Percentiles rank a stretch among this genome's conserved stretches.
phyloP scores from a whole-genome alignment of 2,888 invertebrate species.

The Rhagium mordax region DNA sequence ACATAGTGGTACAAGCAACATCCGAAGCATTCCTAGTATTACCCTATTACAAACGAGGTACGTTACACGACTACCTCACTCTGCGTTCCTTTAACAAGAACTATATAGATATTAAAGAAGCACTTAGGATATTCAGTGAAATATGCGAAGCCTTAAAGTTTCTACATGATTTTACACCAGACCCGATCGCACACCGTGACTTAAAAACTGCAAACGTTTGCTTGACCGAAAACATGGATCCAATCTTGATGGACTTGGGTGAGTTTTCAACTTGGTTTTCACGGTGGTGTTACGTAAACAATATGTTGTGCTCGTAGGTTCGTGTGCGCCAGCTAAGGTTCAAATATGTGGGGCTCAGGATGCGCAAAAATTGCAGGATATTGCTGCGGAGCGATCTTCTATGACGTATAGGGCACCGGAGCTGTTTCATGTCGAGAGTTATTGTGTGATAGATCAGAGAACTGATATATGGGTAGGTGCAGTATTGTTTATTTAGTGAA shows the following conservation, averaged over 20 bases:
- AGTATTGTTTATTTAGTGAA: neutral
- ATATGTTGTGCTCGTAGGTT: slow-evolving; percentile 72
- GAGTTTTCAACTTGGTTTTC: slow-evolving; percentile 34
- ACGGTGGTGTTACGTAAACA: too few species aligned
- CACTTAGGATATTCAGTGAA: slow-evolving; percentile 80
- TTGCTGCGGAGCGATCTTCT: slow-evolving; percentile 87
- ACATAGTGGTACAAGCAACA: slow-evolving; percentile 78
- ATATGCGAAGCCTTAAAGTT: slow-evolving; percentile 83
- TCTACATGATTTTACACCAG: slow-evolving; percentile 81
- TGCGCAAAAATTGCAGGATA: slow-evolving; percentile 82
- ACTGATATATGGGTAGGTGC: slow-evolving; percentile 87
- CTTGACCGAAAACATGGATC: slow-evolving; percentile 79
- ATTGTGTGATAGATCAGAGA: slow-evolving; percentile 85
- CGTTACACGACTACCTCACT: slow-evolving; percentile 80
- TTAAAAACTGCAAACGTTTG: slow-evolving; percentile 90
- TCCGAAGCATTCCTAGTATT: slow-evolving; percentile 83
- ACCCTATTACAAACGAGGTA: slow-evolving; percentile 86
- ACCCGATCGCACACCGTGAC: slow-evolving; percentile 86
- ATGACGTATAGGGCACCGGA: slow-evolving; percentile 93
- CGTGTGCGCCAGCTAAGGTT: slow-evolving; percentile 77
- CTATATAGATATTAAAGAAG: slow-evolving; percentile 76
- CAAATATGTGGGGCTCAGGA: slow-evolving; percentile 79
- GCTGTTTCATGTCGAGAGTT: slow-evolving; percentile 87
- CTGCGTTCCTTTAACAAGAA: slow-evolving; percentile 74
- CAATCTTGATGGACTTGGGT: slow-evolving; percentile 89